phyloP scores from a whole-genome alignment of 1,140 invertebrate genomes.

The Tenebrio molitor region DNA sequence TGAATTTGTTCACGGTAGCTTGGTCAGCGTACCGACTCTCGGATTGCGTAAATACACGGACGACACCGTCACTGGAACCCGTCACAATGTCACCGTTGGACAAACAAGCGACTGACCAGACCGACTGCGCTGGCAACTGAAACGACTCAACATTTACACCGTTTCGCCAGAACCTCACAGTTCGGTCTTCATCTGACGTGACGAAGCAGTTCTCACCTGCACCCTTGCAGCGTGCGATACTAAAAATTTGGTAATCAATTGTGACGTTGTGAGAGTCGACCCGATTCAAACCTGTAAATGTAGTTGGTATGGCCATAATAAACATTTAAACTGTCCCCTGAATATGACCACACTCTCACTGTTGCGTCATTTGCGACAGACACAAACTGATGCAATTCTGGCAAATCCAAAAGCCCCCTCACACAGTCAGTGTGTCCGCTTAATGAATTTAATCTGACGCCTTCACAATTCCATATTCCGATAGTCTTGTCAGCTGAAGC shows the following conservation, averaged over 20 bases:
- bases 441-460: slow-evolving; percentile 68
- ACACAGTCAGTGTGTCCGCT: slow-evolving; percentile 92
- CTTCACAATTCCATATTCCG: slow-evolving; percentile 81
- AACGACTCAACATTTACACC: slow-evolving; percentile 79
- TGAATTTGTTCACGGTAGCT: slow-evolving; percentile 75
- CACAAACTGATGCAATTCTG: slow-evolving; percentile 75
- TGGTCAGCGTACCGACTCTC: slow-evolving; percentile 77
- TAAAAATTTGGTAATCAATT: no score
- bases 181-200: slow-evolving; percentile 89
- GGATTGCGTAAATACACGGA: slow-evolving; percentile 87
- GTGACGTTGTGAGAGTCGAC: no score
- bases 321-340: slow-evolving; percentile 83
- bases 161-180: slow-evolving; percentile 86
- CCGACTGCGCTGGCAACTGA: slow-evolving; percentile 84
- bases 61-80: slow-evolving; percentile 86
- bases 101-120: slow-evolving; percentile 89
- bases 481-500: slow-evolving; percentile 94
- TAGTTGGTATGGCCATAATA: slow-evolving; percentile 87
- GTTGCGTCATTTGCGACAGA: slow-evolving; percentile 94
- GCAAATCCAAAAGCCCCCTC: slow-evolving; percentile 79
- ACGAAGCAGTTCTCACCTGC: slow-evolving; percentile 75
- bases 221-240: slow-evolving; percentile 74
- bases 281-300: slow-evolving; percentile 78
- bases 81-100: slow-evolving; percentile 92
- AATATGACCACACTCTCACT: slow-evolving; percentile 84